Percentiles rank a stretch among this genome's conserved stretches.
These are phyloP conservation scores for Ophonus ardosiacus DNA, from an alignment of 2,888 invertebrate species.

Conservation along the genomic window DNA sequence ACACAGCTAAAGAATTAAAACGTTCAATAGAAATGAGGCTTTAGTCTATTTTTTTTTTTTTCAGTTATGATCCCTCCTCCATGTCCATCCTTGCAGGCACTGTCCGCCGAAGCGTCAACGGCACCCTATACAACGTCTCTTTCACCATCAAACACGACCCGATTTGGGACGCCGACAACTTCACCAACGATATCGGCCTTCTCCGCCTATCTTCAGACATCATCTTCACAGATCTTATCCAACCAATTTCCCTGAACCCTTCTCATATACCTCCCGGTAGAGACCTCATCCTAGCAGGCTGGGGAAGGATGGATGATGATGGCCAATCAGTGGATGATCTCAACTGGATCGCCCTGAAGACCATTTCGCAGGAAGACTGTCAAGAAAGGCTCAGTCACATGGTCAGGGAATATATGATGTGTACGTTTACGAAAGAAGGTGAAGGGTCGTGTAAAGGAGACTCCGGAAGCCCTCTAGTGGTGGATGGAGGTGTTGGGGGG, in stretches of 20 bases:
- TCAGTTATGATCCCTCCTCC: constrained; percentile 14
- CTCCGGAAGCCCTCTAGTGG: constrained; percentile 78
- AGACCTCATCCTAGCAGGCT: constrained; percentile 15
- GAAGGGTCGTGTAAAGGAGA: constrained; percentile 80
- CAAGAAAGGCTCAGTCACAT: constrained; percentile 38
- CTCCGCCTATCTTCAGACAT: constrained; percentile 18
- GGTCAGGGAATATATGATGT: constrained; percentile 78
- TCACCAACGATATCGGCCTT: constrained; percentile 51
- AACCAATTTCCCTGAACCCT: constrained; percentile 20
- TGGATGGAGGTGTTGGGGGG: constrained; percentile 74
- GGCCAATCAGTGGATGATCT: constrained; percentile 54
- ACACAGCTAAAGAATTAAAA: no score
- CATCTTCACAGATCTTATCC: constrained; percentile 34
- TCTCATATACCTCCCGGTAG: constrained; percentile 16
- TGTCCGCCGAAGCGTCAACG: constrained; percentile 1
- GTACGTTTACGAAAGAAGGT: constrained; percentile 79
- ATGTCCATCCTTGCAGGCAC: constrained; percentile 47
- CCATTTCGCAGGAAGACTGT: constrained; percentile 8
- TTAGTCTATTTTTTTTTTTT: no score
- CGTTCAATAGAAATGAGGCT: no score
- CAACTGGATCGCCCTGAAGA: constrained; percentile 33
- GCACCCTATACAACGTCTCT: constrained; percentile 10
- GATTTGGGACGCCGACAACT: constrained; percentile 47
- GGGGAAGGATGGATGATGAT: constrained; percentile 42
- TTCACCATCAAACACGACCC: constrained; percentile 39